Percentiles rank a stretch among this genome's conserved stretches.
Evolutionary conservation across 2,113 vertebrate species (phyloP).

Genomic region (Orycteropus afer): DNA sequence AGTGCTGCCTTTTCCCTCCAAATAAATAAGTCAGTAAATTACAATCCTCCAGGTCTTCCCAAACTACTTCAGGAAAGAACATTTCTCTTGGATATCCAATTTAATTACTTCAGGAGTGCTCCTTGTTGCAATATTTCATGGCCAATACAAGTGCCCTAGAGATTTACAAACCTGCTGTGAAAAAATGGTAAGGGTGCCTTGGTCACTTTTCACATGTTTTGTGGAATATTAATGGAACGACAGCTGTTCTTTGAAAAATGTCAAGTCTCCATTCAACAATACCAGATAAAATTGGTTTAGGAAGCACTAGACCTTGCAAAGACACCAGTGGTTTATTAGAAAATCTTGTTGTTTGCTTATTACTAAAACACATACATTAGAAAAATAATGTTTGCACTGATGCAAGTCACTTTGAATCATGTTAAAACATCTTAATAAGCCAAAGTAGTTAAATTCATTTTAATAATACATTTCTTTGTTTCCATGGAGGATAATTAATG

Average conservation of each 20-base stretch:
- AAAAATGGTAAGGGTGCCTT: background rate
- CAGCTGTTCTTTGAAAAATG: background rate
- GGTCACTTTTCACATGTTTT: background rate
- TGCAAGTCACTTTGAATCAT: background rate
- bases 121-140: constrained; percentile 1
- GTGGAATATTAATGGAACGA: background rate
- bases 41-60: background rate
- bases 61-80: constrained; percentile 24
- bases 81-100: background rate
- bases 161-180: constrained; percentile 17
- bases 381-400: constrained; percentile 11
- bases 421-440: constrained; percentile 12
- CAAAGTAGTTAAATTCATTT: background rate
- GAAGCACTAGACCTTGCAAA: background rate
- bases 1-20: background rate
- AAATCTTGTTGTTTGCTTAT: background rate
- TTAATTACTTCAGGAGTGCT: constrained; percentile 28
- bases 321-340: background rate
- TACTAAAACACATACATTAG: background rate
- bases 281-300: background rate
- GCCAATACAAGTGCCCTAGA: background rate
- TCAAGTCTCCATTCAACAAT: background rate
- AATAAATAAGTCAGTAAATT: constrained; percentile 30
- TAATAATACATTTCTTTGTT: background rate
- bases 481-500: constrained; percentile 18